These are phyloP conservation scores for Hippopotamus amphibius DNA, from an alignment of 2,113 vertebrate genomes.

Conservation along the genomic window DNA sequence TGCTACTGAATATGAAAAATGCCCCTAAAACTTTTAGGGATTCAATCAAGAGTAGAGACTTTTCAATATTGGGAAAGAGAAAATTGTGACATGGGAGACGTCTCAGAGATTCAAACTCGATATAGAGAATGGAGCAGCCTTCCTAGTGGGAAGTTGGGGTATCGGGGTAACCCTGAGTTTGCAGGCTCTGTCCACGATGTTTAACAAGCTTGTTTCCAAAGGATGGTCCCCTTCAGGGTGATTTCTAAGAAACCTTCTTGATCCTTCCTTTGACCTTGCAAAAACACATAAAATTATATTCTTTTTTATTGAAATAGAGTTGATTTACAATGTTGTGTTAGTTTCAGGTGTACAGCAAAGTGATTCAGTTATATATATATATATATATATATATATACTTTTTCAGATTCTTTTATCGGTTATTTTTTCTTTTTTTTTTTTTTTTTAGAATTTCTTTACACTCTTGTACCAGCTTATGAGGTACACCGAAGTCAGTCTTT, in stretches of 20 bases:
- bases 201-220: neutral
- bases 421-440: neutral
- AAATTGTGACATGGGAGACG: accelerated
- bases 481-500: neutral
- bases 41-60: neutral
- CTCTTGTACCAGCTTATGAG: too few relatives aligned
- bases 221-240: too few relatives aligned
- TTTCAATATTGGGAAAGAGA: neutral
- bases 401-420: neutral
- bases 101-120: neutral
- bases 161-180: neutral
- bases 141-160: neutral
- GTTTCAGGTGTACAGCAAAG: neutral
- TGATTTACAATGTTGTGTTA: neutral
- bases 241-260: neutral
- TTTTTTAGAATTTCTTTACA: too few relatives aligned
- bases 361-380: neutral
- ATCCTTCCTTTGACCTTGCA: neutral
- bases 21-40: neutral
- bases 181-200: neutral
- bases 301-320: neutral
- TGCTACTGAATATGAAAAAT: neutral
- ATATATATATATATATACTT: neutral
- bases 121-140: accelerated
- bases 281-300: neutral